A percentile compares a stretch with the other conserved stretches of the same genome.
phyloP scores from a whole-genome alignment of 2,888 invertebrate species.

The Notodonta dromedarius region DNA sequence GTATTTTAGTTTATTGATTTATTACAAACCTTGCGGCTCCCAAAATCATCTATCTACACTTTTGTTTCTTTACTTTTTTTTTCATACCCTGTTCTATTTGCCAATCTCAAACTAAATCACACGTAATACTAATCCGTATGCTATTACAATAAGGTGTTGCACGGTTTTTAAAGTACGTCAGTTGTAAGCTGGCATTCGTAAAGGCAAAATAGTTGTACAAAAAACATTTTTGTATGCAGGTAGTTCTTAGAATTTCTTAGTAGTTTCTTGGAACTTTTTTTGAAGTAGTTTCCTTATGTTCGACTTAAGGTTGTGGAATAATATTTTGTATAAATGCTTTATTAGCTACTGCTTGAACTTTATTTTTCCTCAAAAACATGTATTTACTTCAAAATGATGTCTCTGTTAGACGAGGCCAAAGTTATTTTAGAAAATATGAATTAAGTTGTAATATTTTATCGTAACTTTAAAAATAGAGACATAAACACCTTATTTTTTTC shows the following conservation, averaged over 20 bases:
- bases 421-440: no score
- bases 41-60: slow-evolving; percentile 50
- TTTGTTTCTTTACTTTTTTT: slow-evolving; percentile 46
- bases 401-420: no score
- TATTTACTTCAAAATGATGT: no score
- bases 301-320: not conserved
- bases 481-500: no score
- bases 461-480: no score
- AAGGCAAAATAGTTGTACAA: slow-evolving; percentile 33
- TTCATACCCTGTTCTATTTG: slow-evolving; percentile 24
- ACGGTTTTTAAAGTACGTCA: not conserved
- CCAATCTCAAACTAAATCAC: not conserved
- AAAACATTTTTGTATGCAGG: slow-evolving; percentile 56
- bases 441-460: no score
- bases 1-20: slow-evolving; percentile 57
- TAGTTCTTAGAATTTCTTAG: slow-evolving; percentile 60
- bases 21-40: slow-evolving; percentile 44
- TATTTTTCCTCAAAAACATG: no score
- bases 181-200: not conserved
- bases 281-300: slow-evolving; percentile 38
- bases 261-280: slow-evolving; percentile 62
- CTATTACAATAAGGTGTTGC: slow-evolving; percentile 4
- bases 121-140: slow-evolving; percentile 7
- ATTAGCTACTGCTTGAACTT: no score
- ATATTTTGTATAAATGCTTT: not conserved